These are phyloP conservation scores for Cyclophora punctaria DNA, from an alignment of 2,888 invertebrate species.

Conservation along the genomic window DNA sequence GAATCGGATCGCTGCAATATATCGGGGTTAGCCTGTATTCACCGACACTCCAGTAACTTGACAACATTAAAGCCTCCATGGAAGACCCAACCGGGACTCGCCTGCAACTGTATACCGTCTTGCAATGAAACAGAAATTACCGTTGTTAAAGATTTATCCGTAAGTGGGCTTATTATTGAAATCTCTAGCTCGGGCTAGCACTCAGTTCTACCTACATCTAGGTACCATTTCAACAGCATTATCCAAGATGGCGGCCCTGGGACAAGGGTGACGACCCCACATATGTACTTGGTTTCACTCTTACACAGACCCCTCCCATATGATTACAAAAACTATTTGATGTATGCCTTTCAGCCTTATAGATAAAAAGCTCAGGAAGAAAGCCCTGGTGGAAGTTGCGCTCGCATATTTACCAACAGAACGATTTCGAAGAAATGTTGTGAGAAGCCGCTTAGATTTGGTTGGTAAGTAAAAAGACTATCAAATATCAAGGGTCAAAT, in stretches of 20 bases:
- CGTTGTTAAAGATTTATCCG: slow-evolving; percentile 68
- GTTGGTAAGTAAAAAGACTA: slow-evolving; percentile 59
- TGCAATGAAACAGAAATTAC: slow-evolving; percentile 82
- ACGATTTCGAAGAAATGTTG: slow-evolving; percentile 78
- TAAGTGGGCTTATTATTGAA: too few species aligned
- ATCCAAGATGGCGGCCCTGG: too few species aligned
- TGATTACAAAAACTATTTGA: neutral
- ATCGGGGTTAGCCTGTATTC: slow-evolving; percentile 79
- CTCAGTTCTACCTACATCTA: too few species aligned
- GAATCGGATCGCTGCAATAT: slow-evolving; percentile 75
- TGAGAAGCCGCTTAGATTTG: slow-evolving; percentile 78
- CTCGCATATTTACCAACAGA: slow-evolving; percentile 77
- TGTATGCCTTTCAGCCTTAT: slow-evolving; percentile 4
- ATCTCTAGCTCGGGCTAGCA: too few species aligned
- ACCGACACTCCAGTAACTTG: slow-evolving; percentile 74
- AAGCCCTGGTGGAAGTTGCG: slow-evolving; percentile 62
- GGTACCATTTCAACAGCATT: too few species aligned
- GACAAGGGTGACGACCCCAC: too few species aligned
- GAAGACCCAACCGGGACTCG: slow-evolving; percentile 76
- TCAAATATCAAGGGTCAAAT: too few species aligned
- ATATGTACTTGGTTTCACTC: too few species aligned
- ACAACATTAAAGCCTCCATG: slow-evolving; percentile 80
- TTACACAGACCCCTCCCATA: too few species aligned
- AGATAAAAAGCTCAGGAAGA: neutral
- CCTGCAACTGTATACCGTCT: slow-evolving; percentile 81